phyloP scores from a whole-genome alignment of 2,888 invertebrate genomes.

The Calliscelio sp. region DNA sequence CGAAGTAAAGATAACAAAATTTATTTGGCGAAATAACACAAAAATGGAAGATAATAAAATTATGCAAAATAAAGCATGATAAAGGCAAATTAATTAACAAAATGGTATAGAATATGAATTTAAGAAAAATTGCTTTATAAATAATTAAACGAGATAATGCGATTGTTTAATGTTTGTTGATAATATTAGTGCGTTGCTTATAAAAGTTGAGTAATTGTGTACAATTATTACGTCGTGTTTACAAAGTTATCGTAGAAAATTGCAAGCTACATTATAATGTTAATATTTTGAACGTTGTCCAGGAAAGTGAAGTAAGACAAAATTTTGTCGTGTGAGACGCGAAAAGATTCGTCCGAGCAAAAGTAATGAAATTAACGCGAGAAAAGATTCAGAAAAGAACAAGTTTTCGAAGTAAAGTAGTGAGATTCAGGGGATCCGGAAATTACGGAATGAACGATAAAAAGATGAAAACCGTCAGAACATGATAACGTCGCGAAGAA shows the following conservation, averaged over 20 bases:
- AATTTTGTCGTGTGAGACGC: slow-evolving; percentile 50
- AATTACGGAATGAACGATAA: slow-evolving; percentile 73
- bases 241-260: not conserved
- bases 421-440: slow-evolving; percentile 69
- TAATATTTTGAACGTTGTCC: slow-evolving; percentile 65
- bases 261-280: slow-evolving; percentile 45
- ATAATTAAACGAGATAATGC: too few relatives aligned
- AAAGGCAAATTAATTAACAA: too few relatives aligned
- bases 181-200: too few relatives aligned
- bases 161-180: too few relatives aligned
- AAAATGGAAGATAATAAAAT: too few relatives aligned
- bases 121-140: too few relatives aligned
- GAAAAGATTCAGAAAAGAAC: slow-evolving; percentile 66
- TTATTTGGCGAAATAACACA: not conserved
- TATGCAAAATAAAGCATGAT: too few relatives aligned
- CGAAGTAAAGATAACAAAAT: too few relatives aligned
- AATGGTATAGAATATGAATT: too few relatives aligned
- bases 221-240: slow-evolving; percentile 16
- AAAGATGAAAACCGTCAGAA: slow-evolving; percentile 72
- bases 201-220: slow-evolving; percentile 24
- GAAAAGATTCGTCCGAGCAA: slow-evolving; percentile 63
- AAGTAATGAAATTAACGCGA: slow-evolving; percentile 72
- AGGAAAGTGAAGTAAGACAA: slow-evolving; percentile 44
- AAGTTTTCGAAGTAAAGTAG: slow-evolving; percentile 68
- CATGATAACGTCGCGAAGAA: slow-evolving; percentile 69